phyloP scores from a whole-genome alignment of 2,888 invertebrate species.

The Gastracanthus pulcherrimus region DNA sequence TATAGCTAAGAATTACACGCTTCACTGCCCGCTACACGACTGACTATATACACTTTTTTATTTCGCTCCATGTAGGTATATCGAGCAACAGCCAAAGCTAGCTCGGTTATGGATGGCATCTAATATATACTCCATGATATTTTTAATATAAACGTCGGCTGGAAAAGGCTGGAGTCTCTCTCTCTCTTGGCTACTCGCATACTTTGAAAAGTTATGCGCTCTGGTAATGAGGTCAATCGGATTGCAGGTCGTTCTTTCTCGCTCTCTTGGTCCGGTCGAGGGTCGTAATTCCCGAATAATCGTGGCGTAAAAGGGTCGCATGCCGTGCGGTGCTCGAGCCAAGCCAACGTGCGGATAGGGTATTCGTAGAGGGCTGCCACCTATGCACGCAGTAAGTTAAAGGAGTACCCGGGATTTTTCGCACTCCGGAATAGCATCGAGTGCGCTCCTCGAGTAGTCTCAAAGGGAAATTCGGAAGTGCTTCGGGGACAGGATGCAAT shows the following conservation, averaged over 20 bases:
- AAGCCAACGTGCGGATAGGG: neutral
- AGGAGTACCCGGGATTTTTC: constrained; percentile 16
- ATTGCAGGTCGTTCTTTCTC: constrained; percentile 15
- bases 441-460: neutral
- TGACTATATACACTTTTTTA: neutral
- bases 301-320: neutral
- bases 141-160: constrained; percentile 1
- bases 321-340: neutral
- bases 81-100: too few species aligned
- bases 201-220: constrained; percentile 26
- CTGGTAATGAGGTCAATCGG: constrained; percentile 28
- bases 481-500: constrained; percentile 24
- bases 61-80: too few species aligned
- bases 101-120: constrained; percentile 1
- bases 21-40: too few species aligned
- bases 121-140: neutral
- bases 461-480: constrained; percentile 38
- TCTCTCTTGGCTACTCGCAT: neutral
- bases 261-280: neutral
- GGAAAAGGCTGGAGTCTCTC: neutral
- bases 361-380: too few species aligned
- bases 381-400: neutral
- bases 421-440: neutral
- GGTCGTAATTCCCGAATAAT: constrained; percentile 13
- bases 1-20: neutral